phyloP scores from a whole-genome alignment of 2,113 vertebrate species.

The Empidonax alnorum region DNA sequence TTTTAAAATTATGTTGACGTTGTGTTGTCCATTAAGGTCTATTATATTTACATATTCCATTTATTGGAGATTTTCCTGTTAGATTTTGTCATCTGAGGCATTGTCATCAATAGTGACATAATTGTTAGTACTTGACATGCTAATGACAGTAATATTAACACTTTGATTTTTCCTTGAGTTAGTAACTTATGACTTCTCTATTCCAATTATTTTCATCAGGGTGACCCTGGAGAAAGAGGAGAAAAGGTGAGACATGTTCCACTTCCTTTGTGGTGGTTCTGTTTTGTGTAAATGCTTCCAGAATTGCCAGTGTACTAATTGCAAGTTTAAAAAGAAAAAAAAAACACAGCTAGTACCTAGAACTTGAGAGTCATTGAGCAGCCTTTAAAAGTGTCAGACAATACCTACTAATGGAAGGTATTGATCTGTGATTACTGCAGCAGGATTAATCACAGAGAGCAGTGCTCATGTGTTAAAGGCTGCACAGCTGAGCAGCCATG shows the following conservation, averaged over 20 bases:
- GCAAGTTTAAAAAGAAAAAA: not conserved
- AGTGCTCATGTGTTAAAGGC: not conserved
- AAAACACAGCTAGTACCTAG: not conserved
- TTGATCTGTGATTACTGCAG: not conserved
- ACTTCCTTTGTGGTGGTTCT: slow-evolving; percentile 8
- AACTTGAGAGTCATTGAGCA: not conserved
- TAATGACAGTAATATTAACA: not conserved
- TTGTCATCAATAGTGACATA: not conserved
- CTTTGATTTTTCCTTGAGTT: not conserved
- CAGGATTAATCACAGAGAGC: not conserved
- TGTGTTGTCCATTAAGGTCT: not conserved
- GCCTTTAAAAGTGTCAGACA: not conserved
- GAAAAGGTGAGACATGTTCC: slow-evolving; percentile 86
- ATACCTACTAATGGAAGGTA: not conserved
- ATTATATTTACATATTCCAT: not conserved
- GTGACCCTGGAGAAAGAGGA: slow-evolving; percentile 91
- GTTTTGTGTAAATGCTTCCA: not conserved
- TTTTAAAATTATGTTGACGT: not conserved
- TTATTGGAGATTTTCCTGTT: not conserved
- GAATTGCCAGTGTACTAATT: not conserved
- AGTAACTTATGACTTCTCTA: not conserved
- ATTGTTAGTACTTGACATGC: not conserved
- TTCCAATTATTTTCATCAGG: slow-evolving; percentile 79
- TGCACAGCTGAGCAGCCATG: not conserved
- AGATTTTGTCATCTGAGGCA: not conserved